Percentiles rank a stretch among this genome's conserved stretches.
These are phyloP conservation scores for Lordiphosa mommai DNA, from an alignment of 1,140 invertebrate genomes.

Conservation along the genomic window DNA sequence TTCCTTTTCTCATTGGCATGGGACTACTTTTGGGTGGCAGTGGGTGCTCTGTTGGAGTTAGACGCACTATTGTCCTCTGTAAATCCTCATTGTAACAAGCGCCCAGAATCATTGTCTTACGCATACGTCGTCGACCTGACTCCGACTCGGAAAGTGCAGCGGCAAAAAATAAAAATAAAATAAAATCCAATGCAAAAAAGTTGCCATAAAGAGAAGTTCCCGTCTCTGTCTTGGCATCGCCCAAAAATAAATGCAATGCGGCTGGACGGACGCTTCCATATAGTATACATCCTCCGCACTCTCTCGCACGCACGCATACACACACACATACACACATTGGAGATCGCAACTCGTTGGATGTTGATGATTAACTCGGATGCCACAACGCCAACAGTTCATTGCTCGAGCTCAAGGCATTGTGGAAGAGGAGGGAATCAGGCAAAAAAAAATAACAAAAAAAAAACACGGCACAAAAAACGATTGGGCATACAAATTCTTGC, in stretches of 20 bases:
- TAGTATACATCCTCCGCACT: conserved; percentile 48
- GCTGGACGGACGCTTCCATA: conserved; percentile 30
- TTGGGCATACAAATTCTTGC: conserved; percentile 19
- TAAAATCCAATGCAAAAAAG: conserved; percentile 62
- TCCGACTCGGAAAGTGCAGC: conserved; percentile 52
- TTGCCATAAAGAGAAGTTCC: conserved; percentile 66
- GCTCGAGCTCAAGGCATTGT: conserved; percentile 49
- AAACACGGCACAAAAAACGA: conserved; percentile 8
- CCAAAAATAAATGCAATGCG: conserved; percentile 73
- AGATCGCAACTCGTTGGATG: conserved; percentile 47
- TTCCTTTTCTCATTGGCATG: neutral
- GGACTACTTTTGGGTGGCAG: conserved; percentile 29
- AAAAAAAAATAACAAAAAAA: conserved; percentile 21
- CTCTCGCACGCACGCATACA: conserved; percentile 1
- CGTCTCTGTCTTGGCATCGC: conserved; percentile 43
- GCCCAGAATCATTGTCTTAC: conserved; percentile 77
- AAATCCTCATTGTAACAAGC: conserved; percentile 79
- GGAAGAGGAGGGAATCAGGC: conserved; percentile 50
- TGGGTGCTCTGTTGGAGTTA: conserved; percentile 47
- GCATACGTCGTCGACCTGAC: conserved; percentile 63
- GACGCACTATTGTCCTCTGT: conserved; percentile 80
- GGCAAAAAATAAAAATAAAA: conserved; percentile 37
- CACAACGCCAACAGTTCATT: conserved; percentile 50
- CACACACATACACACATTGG: conserved; percentile 6
- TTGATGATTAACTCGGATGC: conserved; percentile 41